phyloP scores from a whole-genome alignment of 2,113 vertebrate species.

The Sorex fumeus region DNA sequence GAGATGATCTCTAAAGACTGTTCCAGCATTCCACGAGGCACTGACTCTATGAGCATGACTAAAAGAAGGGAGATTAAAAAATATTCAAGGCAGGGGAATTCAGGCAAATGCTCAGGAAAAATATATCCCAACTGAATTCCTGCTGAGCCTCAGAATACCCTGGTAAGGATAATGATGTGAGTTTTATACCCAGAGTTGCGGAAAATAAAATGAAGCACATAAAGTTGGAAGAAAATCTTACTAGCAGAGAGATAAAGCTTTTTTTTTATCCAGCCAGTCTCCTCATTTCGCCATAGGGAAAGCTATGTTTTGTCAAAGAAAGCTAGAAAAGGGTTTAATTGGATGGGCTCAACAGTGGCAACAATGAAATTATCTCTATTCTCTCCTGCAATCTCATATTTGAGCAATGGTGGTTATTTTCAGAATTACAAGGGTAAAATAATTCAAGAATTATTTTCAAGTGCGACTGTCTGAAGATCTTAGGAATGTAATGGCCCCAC shows the following conservation, averaged over 20 bases:
- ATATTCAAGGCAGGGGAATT: constrained; percentile 64
- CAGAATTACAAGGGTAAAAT: constrained; percentile 42
- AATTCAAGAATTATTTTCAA: constrained; percentile 64
- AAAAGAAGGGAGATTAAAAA: constrained; percentile 63
- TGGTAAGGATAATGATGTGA: constrained; percentile 57
- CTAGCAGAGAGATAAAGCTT: neutral
- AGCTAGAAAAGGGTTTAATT: constrained; percentile 41
- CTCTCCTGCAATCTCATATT: constrained; percentile 44
- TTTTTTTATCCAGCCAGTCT: neutral
- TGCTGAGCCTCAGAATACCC: constrained; percentile 44
- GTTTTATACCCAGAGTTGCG: neutral
- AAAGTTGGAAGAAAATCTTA: neutral
- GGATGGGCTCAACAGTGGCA: constrained; percentile 8
- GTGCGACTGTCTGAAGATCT: neutral
- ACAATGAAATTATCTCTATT: constrained; percentile 27
- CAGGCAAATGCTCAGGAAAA: constrained; percentile 73
- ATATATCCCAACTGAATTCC: constrained; percentile 56
- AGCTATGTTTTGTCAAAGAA: constrained; percentile 42
- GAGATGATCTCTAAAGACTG: constrained; percentile 36
- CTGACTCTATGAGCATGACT: constrained; percentile 46
- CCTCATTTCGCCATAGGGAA: neutral
- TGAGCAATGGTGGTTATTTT: constrained; percentile 3
- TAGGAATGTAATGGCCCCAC: neutral
- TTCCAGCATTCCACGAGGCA: constrained; percentile 52
- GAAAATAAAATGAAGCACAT: constrained; percentile 62